Evolutionary conservation across 2,797 vertebrate species (phyloP), one percentile per base, ranked within the genome.

Genomic region (Pseudocheirus occidentalis): DNA sequence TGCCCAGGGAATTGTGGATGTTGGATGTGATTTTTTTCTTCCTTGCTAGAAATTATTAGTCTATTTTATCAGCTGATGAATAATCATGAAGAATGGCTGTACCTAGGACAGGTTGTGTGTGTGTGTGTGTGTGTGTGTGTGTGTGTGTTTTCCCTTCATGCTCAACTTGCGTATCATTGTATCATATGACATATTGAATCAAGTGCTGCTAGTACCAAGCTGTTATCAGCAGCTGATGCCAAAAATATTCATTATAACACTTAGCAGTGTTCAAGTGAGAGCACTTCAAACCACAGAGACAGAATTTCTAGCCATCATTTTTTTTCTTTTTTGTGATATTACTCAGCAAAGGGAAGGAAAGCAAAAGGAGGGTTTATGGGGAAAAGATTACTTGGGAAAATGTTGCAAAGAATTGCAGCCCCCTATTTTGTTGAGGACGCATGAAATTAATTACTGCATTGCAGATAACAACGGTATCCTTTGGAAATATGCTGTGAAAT

Each of bases 401-500:
- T 92, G 55, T 97, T 95, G 87, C 57, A 97, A 96, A 98, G 96
- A 54, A 93, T 7, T 0, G 0, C 12, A 92, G 81, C 97, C 97
- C 2, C 95, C 97, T 54, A 28, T 97, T 97, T 55, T 34, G 27
- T 90, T 96, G 92, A 95, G 91, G 53, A 55, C 57, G 89, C 96
- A 95, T 98, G 98, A 97, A 98, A 97, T 96, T 97, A 96, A 97
- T 98, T 96, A 93, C 96, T 96, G 92, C 91, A 18, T 94, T 97
- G 94, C 92, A 97, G 97, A 98, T 97, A 97, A 91, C 89, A 93
- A 73, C 66, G 96, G 96, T 97, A 95, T 96, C 66, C 97, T 97
- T 97, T 92, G 95, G 96, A 94, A 93, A 90, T 95, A 55, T 96
- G 98, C 98, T 93, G 11, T 92, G 97, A 95, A 81, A 97, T 95